Evolutionary conservation across 1,140 invertebrate genomes (phyloP), one percentile per base, ranked within the genome.

Genomic region (Conus betulinus): DNA sequence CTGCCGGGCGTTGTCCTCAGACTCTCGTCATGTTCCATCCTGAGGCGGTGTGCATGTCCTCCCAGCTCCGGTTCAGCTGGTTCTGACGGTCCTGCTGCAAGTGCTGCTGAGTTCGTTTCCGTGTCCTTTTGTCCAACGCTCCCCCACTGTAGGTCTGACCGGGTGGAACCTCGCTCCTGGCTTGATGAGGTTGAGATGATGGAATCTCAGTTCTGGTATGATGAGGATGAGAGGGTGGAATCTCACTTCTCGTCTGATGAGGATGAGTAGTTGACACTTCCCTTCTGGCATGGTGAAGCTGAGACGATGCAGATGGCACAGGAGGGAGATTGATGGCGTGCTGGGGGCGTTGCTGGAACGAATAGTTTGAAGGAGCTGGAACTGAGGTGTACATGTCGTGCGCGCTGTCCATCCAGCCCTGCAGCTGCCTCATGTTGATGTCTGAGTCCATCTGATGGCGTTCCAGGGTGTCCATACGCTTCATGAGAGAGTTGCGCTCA

Each of bases 361-460:
- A 39, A 13, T 27, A 57, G 13, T 25, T 3, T 13, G 20, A 11
- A n/a, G 63, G 84, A 25, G 55, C 39, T 0, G 79, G 79, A 0
- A 76, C 55, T 25, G 60, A 51, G 52, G 87, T 20, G 25, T 79
- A 67, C n/a, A 23, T 57, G 11, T 71, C 67, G 52, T 87, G 53
- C 13, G 60, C 67, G 25, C n/a, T 60, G 74, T 78, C 76, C 23
- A 91, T 82, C 90, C 87, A 91, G 3, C 88, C 85, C 27, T 85
- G 63, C 78, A 91, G 85, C 84, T 90, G 88, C 63, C 76, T 8
- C 74, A 88, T 84, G 63, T 87, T 79, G 15, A 90, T 53, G 17
- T 91, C 89, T 2, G 89, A 82, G 60, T 87, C 88, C 15, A 82
- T 67, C n/a, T 89, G 87, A 51, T 91, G 90, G 17, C 87, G 82